These are phyloP conservation scores for Paracyprichromis sp. DNA, from an alignment of 2,113 vertebrate genomes.

Conservation along the genomic window DNA sequence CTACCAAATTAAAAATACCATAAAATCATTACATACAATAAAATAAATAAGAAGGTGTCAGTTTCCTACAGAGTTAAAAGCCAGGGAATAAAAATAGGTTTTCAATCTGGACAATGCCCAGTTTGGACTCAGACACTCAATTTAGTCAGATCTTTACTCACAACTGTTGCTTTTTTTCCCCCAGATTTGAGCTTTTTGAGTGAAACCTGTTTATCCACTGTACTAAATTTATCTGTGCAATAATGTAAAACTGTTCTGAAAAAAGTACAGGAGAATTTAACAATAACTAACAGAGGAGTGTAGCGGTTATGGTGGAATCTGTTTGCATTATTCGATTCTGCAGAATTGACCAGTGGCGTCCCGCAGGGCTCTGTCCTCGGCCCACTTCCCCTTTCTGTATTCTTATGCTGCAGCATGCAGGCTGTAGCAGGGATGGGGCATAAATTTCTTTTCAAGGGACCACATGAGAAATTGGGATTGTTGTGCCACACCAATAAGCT, in stretches of 20 bases:
- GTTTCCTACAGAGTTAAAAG: background rate
- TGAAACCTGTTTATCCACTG: background rate
- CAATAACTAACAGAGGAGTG: background rate
- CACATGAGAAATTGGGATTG: background rate
- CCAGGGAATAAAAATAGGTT: background rate
- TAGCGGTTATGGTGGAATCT: background rate
- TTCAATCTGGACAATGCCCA: background rate
- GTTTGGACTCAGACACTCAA: constrained; percentile 36
- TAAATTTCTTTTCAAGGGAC: background rate
- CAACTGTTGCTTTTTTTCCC: background rate
- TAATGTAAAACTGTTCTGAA: background rate
- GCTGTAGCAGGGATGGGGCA: background rate
- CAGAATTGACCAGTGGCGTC: background rate
- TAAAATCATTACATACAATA: background rate
- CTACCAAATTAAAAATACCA: background rate
- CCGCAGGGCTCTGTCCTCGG: background rate
- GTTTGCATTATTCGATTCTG: background rate
- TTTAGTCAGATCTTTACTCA: background rate
- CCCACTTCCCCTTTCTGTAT: background rate
- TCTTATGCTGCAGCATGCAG: background rate
- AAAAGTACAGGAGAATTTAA: background rate
- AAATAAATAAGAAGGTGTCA: background rate
- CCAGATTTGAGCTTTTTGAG: background rate
- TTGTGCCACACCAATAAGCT: background rate
- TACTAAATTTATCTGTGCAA: background rate